Base-by-base conservation (phyloP, 2,888 invertebrate species). In the Oligia strigilis region DNA sequence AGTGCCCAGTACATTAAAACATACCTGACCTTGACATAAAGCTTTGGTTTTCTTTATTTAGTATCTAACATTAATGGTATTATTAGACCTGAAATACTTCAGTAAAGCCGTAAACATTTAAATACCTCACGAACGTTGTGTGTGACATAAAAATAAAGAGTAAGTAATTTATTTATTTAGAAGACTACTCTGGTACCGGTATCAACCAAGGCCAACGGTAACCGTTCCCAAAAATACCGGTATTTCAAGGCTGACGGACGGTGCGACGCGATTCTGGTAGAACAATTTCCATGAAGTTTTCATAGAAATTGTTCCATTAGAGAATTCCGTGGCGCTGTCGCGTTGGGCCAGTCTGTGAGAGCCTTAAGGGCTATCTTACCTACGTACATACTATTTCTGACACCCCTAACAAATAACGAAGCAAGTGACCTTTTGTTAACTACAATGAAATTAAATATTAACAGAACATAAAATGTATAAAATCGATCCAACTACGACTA, bases 401-500 rank as follows among this genome's bases (percentile, higher is more conserved):
- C 55, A 69, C 55, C 46, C 62, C 19, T 2, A 64, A 29, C 40
- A 62, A 65, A 1, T 13, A 43, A 13, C 4, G 4, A 29, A 40
- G n/a, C 29, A 1, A 65, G 19, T 43, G 52, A 2, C 43, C 11
- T n/a, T 29, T 65, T 43, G n/a, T 77, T 40, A 46, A 43, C 58
- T 43, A 65, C 49, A 77, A 76, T 52, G 70, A 36, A 78, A 83
- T 81, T 72, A 78, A 82, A 69, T 81, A 83, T 72, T 82, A 69
- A 78, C 19, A 64, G 65, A 62, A 75, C 74, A 83, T 81, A 72
- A 71, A 86, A 89, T 86, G 73, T 75, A 83, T 81, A 72, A 71
- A 86, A 89, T 86, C 74, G 86, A 86, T 88, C 55, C 49, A 29
- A 36, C 72, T 69, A n/a, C 40, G 52, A 55, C 60, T 87, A 82